Evolutionary conservation across 2,797 vertebrate species (phyloP).

Genomic region (Phoebastria nigripes): DNA sequence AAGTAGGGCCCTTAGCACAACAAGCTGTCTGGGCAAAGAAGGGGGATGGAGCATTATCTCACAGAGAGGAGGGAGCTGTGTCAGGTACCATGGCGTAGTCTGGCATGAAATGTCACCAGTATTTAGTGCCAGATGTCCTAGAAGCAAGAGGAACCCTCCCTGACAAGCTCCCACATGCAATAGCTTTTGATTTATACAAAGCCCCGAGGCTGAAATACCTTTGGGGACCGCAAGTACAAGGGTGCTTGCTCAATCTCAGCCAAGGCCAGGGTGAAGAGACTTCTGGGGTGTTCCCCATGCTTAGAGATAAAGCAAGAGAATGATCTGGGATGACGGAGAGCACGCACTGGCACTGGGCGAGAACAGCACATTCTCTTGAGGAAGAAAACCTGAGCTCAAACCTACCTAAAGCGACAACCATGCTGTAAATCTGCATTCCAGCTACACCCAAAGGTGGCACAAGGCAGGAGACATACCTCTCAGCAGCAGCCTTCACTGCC

Average conservation of each 20-base stretch:
- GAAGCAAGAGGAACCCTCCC: background rate
- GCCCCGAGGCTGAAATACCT: background rate
- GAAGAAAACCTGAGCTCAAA: background rate
- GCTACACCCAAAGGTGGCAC: background rate
- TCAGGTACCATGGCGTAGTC: background rate
- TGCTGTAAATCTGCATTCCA: background rate
- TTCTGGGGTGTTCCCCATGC: background rate
- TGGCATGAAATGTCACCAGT: background rate
- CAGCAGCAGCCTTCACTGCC: background rate
- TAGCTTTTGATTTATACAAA: background rate
- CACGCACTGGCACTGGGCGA: rapidly evolving
- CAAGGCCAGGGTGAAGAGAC: background rate
- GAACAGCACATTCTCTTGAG: background rate
- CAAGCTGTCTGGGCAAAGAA: background rate
- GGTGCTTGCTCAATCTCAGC: background rate
- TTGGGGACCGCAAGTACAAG: background rate
- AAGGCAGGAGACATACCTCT: background rate
- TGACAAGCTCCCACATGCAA: background rate
- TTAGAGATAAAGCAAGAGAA: background rate
- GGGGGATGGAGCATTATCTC: background rate
- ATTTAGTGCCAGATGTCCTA: background rate
- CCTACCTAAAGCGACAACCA: background rate
- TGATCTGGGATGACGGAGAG: rapidly evolving
- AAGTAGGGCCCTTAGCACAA: background rate
- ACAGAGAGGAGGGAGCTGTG: background rate